phyloP scores from a whole-genome alignment of 1,140 invertebrate genomes.

The Cryptotermes secundus region DNA sequence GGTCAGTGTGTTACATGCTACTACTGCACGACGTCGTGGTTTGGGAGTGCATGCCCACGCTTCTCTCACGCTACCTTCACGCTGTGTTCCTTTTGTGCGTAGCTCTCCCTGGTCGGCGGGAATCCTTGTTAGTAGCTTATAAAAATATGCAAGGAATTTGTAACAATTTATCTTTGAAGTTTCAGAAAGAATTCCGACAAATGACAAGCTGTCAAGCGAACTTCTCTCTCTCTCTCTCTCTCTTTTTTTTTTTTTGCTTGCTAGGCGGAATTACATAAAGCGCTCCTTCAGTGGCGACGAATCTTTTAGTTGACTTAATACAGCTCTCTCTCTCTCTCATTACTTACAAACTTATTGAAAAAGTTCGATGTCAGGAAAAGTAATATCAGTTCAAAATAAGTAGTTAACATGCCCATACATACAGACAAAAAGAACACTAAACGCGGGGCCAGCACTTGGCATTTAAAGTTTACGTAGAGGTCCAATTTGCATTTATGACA shows the following conservation, averaged over 20 bases:
- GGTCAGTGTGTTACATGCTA: no score
- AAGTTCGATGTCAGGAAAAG: background rate
- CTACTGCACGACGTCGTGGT: no score
- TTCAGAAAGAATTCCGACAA: background rate
- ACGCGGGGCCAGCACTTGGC: no score
- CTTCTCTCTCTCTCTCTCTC: no score
- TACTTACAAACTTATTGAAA: background rate
- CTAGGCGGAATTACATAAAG: background rate
- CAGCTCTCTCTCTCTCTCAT: background rate
- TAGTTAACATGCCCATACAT: background rate
- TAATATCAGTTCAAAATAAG: background rate
- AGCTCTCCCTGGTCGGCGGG: no score
- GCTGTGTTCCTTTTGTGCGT: no score
- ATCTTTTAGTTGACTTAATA: background rate
- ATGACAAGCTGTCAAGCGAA: background rate
- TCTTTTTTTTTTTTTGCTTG: no score
- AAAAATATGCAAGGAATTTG: background rate
- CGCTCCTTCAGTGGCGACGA: background rate
- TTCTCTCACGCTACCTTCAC: no score
- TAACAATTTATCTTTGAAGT: background rate
- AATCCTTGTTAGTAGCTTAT: no score
- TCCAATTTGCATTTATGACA: background rate
- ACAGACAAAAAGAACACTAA: background rate
- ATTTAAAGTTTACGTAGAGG: background rate
- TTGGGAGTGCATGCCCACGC: no score